Base-by-base conservation (phyloP, 2,113 vertebrate species). In the Conger conger region DNA sequence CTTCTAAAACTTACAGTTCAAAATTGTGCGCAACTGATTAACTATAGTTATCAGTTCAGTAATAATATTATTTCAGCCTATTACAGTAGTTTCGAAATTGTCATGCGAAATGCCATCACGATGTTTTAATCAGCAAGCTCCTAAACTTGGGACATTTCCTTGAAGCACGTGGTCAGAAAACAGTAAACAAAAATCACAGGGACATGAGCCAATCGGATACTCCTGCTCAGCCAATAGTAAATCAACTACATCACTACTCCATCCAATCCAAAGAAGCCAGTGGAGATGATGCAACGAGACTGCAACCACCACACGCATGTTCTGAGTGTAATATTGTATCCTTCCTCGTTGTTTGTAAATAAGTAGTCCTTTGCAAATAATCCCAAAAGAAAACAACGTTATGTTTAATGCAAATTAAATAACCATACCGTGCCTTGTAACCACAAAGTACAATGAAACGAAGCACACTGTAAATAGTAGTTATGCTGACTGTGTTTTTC, bases 221-320 rank as follows among this genome's bases (percentile, higher is more conserved):
- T 79, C 15, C 27, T 83, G 83, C 79, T 7, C 76, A 86, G 80
- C 95, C 94, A 95, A 95, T 95, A 1, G 87, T 6, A 38, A 50
- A 37, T 1, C 84, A 80, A 40, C 87, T 86, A 68, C 68, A 82
- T 80, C 42, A 77, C 76, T 35, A 17, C 45, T 27, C 36, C 89
- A 91, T 89, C 95, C 91, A 96, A 96, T 95, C 87, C 20, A 85
- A 86, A 79, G 1, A 83, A 79, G 89, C 84, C 45, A 83, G 82
- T 80, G 90, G 86, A 92, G 92, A 95, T 96, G 95, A 96, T 95
- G 95, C 95, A 96, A 96, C 90, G 90, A 88, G 88, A 87, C 91
- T 94, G 95, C 94, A 96, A 96, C 92, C 91, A 91, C 85, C 87
- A 89, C 90, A 89, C 77, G 87, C 85, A 87, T 86, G 82, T 84